Evolutionary conservation across 2,797 vertebrate genomes (phyloP).

Genomic region (Sylvia borin): DNA sequence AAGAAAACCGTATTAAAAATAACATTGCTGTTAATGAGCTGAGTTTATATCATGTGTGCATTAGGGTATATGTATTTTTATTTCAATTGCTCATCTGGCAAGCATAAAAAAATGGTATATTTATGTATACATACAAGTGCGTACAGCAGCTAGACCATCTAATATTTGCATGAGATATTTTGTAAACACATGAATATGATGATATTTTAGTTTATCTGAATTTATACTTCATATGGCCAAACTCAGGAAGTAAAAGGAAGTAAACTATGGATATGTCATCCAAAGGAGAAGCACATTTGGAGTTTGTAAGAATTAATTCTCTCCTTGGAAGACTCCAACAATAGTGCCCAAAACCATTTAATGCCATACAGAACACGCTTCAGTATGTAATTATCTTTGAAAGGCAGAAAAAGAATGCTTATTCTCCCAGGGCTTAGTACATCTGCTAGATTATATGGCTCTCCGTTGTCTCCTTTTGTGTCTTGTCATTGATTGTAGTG

Average conservation of each 20-base stretch:
- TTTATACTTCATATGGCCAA: neutral
- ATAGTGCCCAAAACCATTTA: neutral
- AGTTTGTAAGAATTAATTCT: neutral
- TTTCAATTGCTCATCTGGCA: neutral
- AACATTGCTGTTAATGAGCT: neutral
- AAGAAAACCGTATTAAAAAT: neutral
- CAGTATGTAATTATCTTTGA: slow-evolving; percentile 50
- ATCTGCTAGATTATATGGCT: slow-evolving; percentile 28
- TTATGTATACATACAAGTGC: neutral
- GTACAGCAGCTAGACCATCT: neutral
- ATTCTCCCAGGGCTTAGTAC: slow-evolving; percentile 2
- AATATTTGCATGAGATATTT: neutral
- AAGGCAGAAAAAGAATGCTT: slow-evolving; percentile 10
- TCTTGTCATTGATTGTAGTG: neutral
- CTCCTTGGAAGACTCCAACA: neutral
- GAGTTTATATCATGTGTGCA: neutral
- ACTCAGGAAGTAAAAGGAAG: neutral
- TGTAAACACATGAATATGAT: neutral
- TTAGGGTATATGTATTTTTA: neutral
- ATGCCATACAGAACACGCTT: neutral
- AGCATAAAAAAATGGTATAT: neutral
- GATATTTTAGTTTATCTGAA: neutral
- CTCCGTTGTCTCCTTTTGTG: slow-evolving; percentile 1
- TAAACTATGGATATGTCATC: neutral
- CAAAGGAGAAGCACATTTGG: neutral